Evolutionary conservation across 2,797 vertebrate species (phyloP), one percentile per base, ranked within the genome.

Genomic region (Myripristis murdjan): DNA sequence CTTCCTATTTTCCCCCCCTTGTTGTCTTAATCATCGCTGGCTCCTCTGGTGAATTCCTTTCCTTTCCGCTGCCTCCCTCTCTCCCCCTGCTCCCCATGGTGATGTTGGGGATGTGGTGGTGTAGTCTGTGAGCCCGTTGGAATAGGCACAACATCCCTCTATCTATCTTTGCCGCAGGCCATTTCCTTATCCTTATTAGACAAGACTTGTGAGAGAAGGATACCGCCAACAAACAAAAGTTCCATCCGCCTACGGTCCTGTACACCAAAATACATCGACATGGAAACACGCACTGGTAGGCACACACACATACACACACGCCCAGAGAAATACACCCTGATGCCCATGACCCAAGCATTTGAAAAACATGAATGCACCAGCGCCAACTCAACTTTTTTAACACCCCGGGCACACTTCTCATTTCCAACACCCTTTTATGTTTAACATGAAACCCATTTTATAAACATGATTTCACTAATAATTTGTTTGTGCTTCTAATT

Each of bases 141-240:
- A 82, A 81, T 79, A 77, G 85, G 87, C 75, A 79, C 57, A 74
- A 26, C 79, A 81, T 75, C 68, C 64, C 35, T 81, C 65, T 76
- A 76, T 85, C 79, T 77, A n/a, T 68, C 9, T 52, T 52, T 64
- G 82, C 89, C 82, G 75, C 52, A 49, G 80, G 86, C 87, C 60
- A 60, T 81, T 80, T 77, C 62, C 76, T 89, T 82, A 88, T 89
- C 83, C 86, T 80, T 85, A 86, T 85, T 71, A 89, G 83, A 90
- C 86, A 75, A 73, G 79, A 86, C 70, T 84, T 73, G 12, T 28
- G 82, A 28, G 83, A 81, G 82, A 79, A 70, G 70, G 77, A 77
- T 63, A 70, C 76, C 60, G 48, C 78, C 88, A 87, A 87, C 64
- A 81, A 75, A 77, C 75, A 70, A 88, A 77, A 84, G 77, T 85